Evolutionary conservation across 2,888 invertebrate genomes (phyloP).

Genomic region (Fissipunctia ypsillon): DNA sequence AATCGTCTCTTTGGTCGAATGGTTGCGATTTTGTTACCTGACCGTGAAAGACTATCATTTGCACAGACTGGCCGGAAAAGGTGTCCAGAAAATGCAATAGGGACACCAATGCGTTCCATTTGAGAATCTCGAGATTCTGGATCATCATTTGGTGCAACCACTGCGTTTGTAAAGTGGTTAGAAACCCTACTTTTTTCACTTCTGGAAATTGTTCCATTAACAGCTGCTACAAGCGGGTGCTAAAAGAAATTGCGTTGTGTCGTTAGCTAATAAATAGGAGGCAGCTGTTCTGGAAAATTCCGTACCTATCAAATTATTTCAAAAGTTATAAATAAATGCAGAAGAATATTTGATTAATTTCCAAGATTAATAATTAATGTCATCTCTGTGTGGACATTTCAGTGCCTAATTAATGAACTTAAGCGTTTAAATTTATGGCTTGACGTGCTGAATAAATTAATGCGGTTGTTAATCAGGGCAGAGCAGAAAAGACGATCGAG

Average conservation of each 20-base stretch:
- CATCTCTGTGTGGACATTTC: constrained; percentile 49
- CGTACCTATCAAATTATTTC: background rate
- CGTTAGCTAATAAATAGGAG: background rate
- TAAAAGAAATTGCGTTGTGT: background rate
- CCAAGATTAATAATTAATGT: constrained; percentile 54
- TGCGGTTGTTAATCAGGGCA: constrained; percentile 46
- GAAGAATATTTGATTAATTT: constrained; percentile 42
- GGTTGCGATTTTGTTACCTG: background rate
- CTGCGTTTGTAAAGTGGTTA: background rate
- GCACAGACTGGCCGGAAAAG: background rate
- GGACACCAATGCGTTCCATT: background rate
- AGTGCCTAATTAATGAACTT: constrained; percentile 58
- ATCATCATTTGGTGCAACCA: background rate
- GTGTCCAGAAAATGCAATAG: too few species aligned
- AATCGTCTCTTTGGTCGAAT: constrained; percentile 28
- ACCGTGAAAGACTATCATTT: background rate
- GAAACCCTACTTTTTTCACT: background rate
- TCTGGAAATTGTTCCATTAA: background rate
- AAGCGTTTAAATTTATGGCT: constrained; percentile 55
- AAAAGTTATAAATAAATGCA: background rate
- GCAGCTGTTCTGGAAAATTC: background rate
- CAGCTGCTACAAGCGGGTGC: background rate
- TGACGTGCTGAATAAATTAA: constrained; percentile 62
- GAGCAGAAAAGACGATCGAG: constrained; percentile 46
- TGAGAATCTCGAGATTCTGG: background rate